These are phyloP conservation scores for Emesis furor DNA, from an alignment of 2,888 invertebrate genomes.

Conservation along the genomic window DNA sequence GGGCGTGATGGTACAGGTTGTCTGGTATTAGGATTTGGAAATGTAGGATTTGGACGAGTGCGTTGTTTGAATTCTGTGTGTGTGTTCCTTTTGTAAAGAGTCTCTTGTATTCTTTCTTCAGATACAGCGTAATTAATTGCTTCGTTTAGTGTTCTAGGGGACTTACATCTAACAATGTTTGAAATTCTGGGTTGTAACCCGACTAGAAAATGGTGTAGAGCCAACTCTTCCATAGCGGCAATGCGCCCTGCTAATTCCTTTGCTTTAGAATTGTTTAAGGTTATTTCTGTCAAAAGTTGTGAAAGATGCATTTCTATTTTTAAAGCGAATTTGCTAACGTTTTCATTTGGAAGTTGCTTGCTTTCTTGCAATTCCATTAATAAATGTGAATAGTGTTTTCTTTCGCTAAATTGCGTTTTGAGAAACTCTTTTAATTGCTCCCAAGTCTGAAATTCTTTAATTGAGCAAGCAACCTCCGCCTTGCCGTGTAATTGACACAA, in stretches of 20 bases:
- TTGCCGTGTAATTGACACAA: too few relatives aligned
- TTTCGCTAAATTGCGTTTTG: too few relatives aligned
- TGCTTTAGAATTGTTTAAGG: constrained; percentile 18
- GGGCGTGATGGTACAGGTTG: neutral
- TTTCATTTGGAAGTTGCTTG: too few relatives aligned
- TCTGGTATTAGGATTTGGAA: neutral
- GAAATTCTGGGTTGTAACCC: constrained; percentile 54
- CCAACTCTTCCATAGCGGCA: constrained; percentile 68
- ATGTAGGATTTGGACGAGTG: neutral
- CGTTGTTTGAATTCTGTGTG: neutral
- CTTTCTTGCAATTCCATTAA: too few relatives aligned
- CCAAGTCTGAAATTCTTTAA: too few relatives aligned
- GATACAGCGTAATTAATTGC: constrained; percentile 56
- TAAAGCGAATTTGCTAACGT: constrained; percentile 36
- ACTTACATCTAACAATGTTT: constrained; percentile 45
- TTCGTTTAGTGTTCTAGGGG: constrained; percentile 49
- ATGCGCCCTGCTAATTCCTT: constrained; percentile 54
- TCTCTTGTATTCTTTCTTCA: constrained; percentile 51
- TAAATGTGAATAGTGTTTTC: too few relatives aligned
- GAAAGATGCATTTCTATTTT: constrained; percentile 44
- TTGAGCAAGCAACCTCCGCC: too few relatives aligned
- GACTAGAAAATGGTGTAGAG: constrained; percentile 57
- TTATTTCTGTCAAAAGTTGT: constrained; percentile 47
- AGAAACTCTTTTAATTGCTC: too few relatives aligned
- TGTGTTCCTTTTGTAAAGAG: neutral